Base-by-base conservation (phyloP, 2,113 vertebrate genomes). In the Solenodon paradoxus region DNA sequence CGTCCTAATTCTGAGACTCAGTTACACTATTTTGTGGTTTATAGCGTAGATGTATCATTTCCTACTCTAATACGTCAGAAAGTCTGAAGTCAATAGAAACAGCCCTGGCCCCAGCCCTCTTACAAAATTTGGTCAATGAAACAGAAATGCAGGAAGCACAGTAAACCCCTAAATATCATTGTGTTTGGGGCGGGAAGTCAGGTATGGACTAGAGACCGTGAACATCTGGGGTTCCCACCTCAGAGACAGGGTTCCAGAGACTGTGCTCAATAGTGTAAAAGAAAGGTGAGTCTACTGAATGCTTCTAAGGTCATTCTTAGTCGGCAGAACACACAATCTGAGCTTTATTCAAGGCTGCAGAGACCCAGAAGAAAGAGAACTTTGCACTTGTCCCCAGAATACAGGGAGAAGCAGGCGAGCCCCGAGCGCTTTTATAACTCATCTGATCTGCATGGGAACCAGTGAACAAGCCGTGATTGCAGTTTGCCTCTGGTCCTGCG, bases 311-410 rank as follows among this genome's bases (percentile, higher is more conserved):
- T 17, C 84, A 77, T 47, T 90, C 47, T 45, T 68, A 63, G 84
- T 35, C 20, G 24, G n/a, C 22, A 66, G 55, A 45, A 64, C 51
- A 40, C 13, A 11, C 61, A 40, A 93, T 68, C 10, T 87, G 24
- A 24, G 51, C 40, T 59, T 1, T 2, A 47, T 63, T 81, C 57
- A 55, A 72, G 63, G 82, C 81, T 88, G 42, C 75, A 78, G 35
- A 90, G 9, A 94, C 38, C 47, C 12, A 78, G 51, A 53, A 91
- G 88, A 87, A 74, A 77, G 59, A 7, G 26, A 92, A 91, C 83
- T 55, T 61, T n/a, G 66, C 51, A 40, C 40, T 26, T 59, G 7
- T 35, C 38, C 79, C 7, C 1, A 19, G 79, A 59, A 79, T 3
- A 9, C 32, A 69, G 24, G 16, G 0, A 81, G 64, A 75, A 63